A percentile compares a stretch with the other conserved stretches of the same genome.
Evolutionary conservation across 2,888 invertebrate genomes (phyloP).

Genomic region (Crossocerus cetratus): DNA sequence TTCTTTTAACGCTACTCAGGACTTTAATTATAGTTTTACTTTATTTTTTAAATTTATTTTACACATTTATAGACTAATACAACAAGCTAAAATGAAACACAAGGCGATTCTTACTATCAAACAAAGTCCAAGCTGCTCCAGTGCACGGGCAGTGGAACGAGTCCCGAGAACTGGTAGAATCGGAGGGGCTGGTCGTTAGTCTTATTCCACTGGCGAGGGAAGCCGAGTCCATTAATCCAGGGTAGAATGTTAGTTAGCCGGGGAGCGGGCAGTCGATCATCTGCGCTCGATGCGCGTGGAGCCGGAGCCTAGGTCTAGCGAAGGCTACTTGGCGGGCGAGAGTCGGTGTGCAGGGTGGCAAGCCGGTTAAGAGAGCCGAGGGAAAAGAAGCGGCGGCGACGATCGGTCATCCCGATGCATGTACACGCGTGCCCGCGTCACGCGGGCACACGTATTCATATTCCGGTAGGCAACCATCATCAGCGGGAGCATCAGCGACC

Average conservation of each 20-base stretch:
- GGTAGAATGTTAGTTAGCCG: constrained; percentile 21
- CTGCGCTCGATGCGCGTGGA: constrained; percentile 55
- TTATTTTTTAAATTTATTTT: too few relatives aligned
- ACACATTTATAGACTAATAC: too few relatives aligned
- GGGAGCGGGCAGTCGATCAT: constrained; percentile 48
- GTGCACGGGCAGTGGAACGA: too few relatives aligned
- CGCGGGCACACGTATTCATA: constrained; percentile 10
- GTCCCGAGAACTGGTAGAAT: neutral
- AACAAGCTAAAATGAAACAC: too few relatives aligned
- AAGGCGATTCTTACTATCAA: too few relatives aligned
- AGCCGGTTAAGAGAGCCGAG: constrained; percentile 63
- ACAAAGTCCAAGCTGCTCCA: too few relatives aligned
- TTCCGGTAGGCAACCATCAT: neutral
- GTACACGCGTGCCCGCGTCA: constrained; percentile 41
- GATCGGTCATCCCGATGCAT: constrained; percentile 67
- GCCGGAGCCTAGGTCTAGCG: constrained; percentile 45
- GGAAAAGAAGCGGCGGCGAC: constrained; percentile 60
- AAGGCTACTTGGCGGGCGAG: constrained; percentile 47
- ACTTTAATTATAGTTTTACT: too few relatives aligned
- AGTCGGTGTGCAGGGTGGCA: constrained; percentile 51
- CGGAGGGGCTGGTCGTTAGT: constrained; percentile 13
- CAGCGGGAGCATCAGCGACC: too few relatives aligned
- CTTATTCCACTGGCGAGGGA: neutral
- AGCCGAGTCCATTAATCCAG: constrained; percentile 19
- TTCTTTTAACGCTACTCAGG: too few relatives aligned